A percentile compares a stretch with the other conserved stretches of the same genome.
These are phyloP conservation scores for Zaprionus davidi DNA, from an alignment of 1,140 invertebrate species.

Conservation along the genomic window DNA sequence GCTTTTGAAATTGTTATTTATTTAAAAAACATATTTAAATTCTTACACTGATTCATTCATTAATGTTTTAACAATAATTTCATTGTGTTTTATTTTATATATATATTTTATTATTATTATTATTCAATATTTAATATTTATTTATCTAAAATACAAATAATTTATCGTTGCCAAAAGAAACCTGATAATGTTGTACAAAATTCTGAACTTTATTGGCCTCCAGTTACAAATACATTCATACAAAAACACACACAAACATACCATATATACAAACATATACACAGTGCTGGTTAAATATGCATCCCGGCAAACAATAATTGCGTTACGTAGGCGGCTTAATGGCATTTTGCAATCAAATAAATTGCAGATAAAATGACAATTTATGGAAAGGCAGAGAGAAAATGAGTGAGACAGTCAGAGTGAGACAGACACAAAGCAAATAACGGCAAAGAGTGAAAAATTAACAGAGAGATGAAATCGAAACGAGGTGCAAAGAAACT, in stretches of 20 bases:
- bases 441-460: background rate
- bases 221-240: background rate
- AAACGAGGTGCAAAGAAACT: constrained; percentile 4
- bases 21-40: background rate
- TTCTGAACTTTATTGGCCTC: background rate
- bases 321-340: constrained; percentile 36
- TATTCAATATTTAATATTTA: background rate
- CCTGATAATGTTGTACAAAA: background rate
- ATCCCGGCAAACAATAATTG: constrained; percentile 25
- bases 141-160: background rate
- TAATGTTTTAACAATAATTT: background rate
- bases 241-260: background rate
- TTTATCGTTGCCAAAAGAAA: background rate
- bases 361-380: constrained; percentile 53
- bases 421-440: background rate
- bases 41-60: background rate
- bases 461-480: background rate
- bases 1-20: background rate
- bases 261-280: background rate
- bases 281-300: background rate
- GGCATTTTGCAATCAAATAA: constrained; percentile 56
- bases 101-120: background rate
- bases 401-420: background rate
- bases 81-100: background rate
- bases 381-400: constrained; percentile 3